A percentile compares a stretch with the other conserved stretches of the same genome.
Evolutionary conservation across 53 echinoderm and acorn worm genomes (phyloP).

Genomic region (Astropecten irregularis): DNA sequence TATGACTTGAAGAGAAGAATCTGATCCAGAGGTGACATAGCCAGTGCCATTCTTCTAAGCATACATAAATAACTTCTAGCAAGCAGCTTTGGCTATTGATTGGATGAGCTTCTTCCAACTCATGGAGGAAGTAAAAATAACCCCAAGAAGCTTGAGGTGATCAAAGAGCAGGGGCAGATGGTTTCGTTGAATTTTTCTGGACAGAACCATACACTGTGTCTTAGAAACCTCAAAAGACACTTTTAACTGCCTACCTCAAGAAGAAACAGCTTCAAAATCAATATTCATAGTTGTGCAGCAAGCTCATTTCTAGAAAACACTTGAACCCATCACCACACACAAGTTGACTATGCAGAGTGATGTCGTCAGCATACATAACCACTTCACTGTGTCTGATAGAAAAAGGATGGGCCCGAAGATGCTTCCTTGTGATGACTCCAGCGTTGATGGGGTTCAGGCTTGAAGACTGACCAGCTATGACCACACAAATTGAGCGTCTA

Average conservation of each 20-base stretch:
- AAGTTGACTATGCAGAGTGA: constrained; percentile 8
- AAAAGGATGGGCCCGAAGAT: not conserved
- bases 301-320: not conserved
- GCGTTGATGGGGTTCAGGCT: not conserved
- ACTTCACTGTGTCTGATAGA: constrained; percentile 2
- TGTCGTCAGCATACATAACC: constrained; percentile 14
- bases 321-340: not conserved
- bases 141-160: constrained; percentile 13
- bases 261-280: not conserved
- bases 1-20: no score
- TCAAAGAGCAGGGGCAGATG: not conserved
- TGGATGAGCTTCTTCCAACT: no score
- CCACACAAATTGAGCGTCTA: no score
- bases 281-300: not conserved
- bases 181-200: not conserved
- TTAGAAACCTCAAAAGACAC: not conserved
- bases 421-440: not conserved
- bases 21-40: not conserved
- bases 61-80: not conserved
- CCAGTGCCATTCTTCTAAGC: not conserved
- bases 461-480: no score
- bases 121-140: no score
- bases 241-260: not conserved
- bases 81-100: no score
- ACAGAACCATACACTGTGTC: not conserved